These are phyloP conservation scores for Melipona quadrifasciata DNA, from an alignment of 1,140 invertebrate species.

Conservation along the genomic window DNA sequence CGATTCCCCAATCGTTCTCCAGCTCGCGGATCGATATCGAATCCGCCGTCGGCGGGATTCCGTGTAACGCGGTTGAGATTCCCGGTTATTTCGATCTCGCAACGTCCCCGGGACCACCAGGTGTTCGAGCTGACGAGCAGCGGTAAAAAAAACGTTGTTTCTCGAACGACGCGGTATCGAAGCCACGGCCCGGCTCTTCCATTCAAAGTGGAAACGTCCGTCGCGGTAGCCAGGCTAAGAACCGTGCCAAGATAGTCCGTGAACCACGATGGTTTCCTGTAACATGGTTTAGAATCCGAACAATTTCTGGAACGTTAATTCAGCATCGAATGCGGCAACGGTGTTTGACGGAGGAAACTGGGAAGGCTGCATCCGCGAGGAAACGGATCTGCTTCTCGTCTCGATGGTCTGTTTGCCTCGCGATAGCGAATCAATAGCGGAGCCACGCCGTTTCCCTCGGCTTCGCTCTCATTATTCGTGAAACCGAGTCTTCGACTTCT, in stretches of 20 bases:
- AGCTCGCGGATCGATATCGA: neutral
- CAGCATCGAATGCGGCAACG: neutral
- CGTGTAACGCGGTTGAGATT: constrained; percentile 10
- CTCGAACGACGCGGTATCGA: neutral
- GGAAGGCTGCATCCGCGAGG: neutral
- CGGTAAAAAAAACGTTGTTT: neutral
- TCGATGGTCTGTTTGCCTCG: constrained; percentile 48
- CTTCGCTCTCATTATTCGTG: constrained; percentile 39
- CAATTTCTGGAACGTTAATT: neutral
- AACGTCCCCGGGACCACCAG: neutral
- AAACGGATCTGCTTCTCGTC: neutral
- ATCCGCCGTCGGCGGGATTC: neutral
- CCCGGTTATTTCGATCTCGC: constrained; percentile 8
- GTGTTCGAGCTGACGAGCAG: neutral
- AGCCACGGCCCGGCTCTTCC: neutral
- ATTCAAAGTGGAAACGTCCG: neutral
- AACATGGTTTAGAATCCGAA: neutral
- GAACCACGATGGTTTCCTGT: neutral
- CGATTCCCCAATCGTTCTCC: neutral
- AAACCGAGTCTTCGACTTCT: neutral
- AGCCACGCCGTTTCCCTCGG: neutral
- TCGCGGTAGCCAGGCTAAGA: neutral
- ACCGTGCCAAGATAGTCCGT: neutral
- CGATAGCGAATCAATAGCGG: constrained; percentile 59
- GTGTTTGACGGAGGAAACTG: neutral